Evolutionary conservation across 2,113 vertebrate species (phyloP).

Genomic region (Scytalopus superciliaris): DNA sequence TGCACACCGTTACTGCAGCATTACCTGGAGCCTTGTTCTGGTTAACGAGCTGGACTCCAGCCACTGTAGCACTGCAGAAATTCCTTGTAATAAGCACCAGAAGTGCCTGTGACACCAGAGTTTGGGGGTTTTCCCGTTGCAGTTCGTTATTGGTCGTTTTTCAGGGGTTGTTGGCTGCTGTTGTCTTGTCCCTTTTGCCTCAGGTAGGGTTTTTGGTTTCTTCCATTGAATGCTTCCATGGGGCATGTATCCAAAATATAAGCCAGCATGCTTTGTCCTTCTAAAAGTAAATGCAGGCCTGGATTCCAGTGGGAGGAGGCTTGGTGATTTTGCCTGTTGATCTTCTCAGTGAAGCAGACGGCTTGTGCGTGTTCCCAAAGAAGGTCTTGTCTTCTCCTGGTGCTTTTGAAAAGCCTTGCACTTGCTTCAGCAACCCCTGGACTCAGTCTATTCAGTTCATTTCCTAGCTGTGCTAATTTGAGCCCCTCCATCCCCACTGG

Average conservation of each 20-base stretch:
- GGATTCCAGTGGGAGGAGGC: background rate
- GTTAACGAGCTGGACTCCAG: background rate
- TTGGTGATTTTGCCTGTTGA: fast-evolving
- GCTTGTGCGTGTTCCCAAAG: background rate
- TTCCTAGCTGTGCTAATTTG: background rate
- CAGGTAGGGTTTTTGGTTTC: background rate
- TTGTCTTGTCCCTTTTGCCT: background rate
- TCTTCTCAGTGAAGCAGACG: background rate
- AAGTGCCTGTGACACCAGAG: background rate
- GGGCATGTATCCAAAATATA: background rate
- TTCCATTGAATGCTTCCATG: background rate
- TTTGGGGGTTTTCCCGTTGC: background rate
- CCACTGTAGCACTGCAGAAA: background rate
- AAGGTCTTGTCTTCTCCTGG: fast-evolving
- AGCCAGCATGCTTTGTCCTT: background rate
- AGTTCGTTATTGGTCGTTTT: too few species aligned
- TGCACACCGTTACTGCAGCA: background rate
- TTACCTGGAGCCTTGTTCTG: background rate
- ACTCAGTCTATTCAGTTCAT: fast-evolving
- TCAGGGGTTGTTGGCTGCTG: too few species aligned
- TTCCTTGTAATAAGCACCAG: too few species aligned
- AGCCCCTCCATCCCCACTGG: background rate
- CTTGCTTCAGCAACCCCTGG: background rate
- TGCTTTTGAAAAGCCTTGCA: background rate
- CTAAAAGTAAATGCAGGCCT: background rate